phyloP scores from a whole-genome alignment of 2,797 vertebrate species.

The Intellagama lesueurii region DNA sequence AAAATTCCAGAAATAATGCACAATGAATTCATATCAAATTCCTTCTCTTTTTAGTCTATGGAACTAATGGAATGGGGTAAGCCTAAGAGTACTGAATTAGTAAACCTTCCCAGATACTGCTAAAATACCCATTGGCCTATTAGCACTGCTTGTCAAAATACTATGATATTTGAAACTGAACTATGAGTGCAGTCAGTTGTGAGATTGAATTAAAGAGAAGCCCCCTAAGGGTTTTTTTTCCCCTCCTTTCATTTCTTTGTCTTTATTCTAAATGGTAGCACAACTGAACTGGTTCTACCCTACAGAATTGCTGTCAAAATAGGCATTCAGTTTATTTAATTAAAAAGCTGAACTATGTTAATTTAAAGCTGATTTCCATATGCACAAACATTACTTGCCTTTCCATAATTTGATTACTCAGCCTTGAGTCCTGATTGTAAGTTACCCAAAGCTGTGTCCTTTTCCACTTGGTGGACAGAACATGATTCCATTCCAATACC shows the following conservation, averaged over 20 bases:
- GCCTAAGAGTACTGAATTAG: slow-evolving; percentile 32
- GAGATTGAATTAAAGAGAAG: slow-evolving; percentile 34
- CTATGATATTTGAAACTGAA: slow-evolving; percentile 44
- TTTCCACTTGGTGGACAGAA: not conserved
- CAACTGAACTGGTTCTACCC: not conserved
- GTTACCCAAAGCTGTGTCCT: not conserved
- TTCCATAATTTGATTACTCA: not conserved
- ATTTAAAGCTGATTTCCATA: not conserved
- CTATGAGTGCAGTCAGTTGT: slow-evolving; percentile 19
- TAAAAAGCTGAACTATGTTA: not conserved
- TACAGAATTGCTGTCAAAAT: slow-evolving; percentile 31
- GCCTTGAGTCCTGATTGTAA: not conserved
- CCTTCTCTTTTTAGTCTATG: slow-evolving; percentile 22
- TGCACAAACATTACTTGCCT: not conserved
- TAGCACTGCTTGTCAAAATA: slow-evolving; percentile 53
- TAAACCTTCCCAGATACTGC: slow-evolving; percentile 33
- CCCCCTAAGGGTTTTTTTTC: not conserved
- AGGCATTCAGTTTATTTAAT: not conserved
- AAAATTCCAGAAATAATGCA: slow-evolving; percentile 13
- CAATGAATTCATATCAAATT: slow-evolving; percentile 34
- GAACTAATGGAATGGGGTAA: slow-evolving; percentile 18
- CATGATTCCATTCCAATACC: not conserved
- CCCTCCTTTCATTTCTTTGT: slow-evolving; percentile 9
- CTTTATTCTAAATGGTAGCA: slow-evolving; percentile 28
- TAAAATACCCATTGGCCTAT: slow-evolving; percentile 37